phyloP scores from a whole-genome alignment of 2,113 vertebrate genomes.

The Alectura lathami region DNA sequence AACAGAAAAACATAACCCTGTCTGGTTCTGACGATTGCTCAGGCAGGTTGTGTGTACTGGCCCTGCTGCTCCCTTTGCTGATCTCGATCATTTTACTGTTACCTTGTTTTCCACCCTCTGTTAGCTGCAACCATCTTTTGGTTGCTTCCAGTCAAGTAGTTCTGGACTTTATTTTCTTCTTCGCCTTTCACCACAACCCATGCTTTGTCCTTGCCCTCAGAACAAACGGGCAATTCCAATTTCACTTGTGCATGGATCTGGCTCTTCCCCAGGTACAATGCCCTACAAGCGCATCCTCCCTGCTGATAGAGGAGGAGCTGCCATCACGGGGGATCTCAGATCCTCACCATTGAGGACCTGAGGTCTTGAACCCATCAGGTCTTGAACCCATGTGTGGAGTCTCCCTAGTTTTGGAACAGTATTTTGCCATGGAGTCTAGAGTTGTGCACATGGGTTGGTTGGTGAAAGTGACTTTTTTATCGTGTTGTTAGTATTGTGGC shows the following conservation, averaged over 20 bases:
- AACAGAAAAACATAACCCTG: neutral
- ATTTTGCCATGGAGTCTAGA: neutral
- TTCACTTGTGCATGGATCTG: neutral
- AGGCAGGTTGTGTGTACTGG: neutral
- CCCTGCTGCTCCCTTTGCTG: neutral
- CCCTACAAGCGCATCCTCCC: neutral
- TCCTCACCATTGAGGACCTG: neutral
- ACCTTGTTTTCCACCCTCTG: neutral
- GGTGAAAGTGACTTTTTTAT: neutral
- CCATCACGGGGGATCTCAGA: accelerated
- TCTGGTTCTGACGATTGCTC: neutral
- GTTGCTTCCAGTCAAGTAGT: neutral
- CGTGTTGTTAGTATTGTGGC: neutral
- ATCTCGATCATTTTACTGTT: neutral
- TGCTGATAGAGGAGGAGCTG: neutral
- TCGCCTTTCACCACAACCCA: neutral
- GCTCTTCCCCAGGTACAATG: neutral
- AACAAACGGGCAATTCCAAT: neutral
- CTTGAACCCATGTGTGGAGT: neutral
- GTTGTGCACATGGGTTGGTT: accelerated
- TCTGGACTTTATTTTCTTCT: neutral
- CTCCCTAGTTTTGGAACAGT: neutral
- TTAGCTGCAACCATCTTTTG: neutral
- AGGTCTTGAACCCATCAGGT: neutral
- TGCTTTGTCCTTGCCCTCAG: neutral